Base-by-base conservation (phyloP, 2,113 vertebrate species). In the Catharus bicknelli region DNA sequence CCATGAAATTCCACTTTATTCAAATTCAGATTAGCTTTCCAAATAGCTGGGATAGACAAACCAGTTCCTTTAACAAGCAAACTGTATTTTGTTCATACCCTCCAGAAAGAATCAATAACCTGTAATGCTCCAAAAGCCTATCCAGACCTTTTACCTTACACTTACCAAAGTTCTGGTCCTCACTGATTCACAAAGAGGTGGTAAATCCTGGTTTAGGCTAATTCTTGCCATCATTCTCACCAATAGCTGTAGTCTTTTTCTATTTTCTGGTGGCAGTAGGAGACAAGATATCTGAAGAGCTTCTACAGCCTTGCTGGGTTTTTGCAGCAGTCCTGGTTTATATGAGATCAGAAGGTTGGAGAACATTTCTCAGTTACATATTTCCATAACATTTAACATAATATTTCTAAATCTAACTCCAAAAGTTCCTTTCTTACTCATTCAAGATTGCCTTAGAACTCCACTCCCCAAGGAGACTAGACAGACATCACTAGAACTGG, bases 221-320 rank as follows among this genome's bases (percentile, higher is more conserved):
- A 98, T 98, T 86, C 96, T 97, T 78, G 97, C 91, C 98, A 99
- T 98, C 97, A 99, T 98, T 80, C 96, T 97, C 97, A 98, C 97
- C 88, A 99, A 88, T 16, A 99, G 96, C 83, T 99, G 98, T 30
- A 99, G 94, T 70, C 97, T 98, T 58, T 97, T 98, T 22, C 98
- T 97, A 45, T 98, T 98, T 95, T 98, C 98, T 29, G 98, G 98
- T 30, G 98, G 98, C 72, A 99, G 93, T 32, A 99, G 96, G 23
- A 99, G 97, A 90, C 98, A 98, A 90, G 98, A 98, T 87, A 98
- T 90, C 94, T 98, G 98, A 96, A 99, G 97, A 18, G 98, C 98
- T 96, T 99, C 98, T 23, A 97, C 36, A 3, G 97, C 98, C 73
- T 98, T 94, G 43, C 94, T 96, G 74, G 95, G 96, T 58, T 97